Conservation (phyloP, 2,113 vertebrate species). For the Neodon shergylaensis region DNA sequence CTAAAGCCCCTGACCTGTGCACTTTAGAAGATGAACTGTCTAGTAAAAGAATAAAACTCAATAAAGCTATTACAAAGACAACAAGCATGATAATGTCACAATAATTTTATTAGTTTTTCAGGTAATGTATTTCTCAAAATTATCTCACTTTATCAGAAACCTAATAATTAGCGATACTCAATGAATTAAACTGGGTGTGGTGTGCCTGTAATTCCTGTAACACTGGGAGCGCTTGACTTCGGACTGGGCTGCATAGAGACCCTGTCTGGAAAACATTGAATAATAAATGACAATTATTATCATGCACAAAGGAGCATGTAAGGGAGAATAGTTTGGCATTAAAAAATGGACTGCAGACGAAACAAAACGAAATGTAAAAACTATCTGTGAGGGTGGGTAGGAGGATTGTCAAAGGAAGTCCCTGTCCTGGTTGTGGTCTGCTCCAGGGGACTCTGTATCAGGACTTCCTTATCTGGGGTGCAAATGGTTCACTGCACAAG, state of each 20-base stretch:
- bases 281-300: neutral
- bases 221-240: neutral
- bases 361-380: neutral
- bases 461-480: neutral
- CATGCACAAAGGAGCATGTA: neutral
- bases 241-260: neutral
- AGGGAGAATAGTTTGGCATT: neutral
- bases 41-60: neutral
- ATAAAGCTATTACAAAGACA: neutral
- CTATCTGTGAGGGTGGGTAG: neutral
- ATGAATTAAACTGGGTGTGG: slow-evolving; percentile 1
- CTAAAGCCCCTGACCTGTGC: neutral
- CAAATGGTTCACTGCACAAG: neutral
- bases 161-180: neutral
- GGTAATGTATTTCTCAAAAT: neutral
- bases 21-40: slow-evolving; percentile 33
- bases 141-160: slow-evolving; percentile 1
- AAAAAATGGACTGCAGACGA: neutral
- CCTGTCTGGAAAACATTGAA: neutral
- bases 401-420: neutral
- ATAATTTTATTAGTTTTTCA: slow-evolving; percentile 29
- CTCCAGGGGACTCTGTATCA: neutral
- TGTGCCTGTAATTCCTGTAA: neutral
- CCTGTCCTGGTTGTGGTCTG: neutral
- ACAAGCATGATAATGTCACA: neutral